phyloP scores from a whole-genome alignment of 92 coral and sea anemone species.

The Bergia puertoricense region DNA sequence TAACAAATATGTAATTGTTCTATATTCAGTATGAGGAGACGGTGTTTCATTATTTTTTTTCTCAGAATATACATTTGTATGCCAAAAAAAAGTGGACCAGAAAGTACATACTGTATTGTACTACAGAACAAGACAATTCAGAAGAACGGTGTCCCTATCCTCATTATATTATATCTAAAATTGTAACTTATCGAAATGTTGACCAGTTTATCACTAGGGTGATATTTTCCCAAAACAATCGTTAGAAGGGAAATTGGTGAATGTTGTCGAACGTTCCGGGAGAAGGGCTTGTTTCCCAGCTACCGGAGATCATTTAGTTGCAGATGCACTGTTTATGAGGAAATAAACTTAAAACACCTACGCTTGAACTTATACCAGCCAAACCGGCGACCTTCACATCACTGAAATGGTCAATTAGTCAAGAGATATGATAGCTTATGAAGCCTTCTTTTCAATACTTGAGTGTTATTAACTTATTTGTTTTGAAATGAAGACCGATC shows the following conservation, averaged over 20 bases:
- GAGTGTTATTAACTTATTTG: not conserved
- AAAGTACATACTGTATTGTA: too few species aligned
- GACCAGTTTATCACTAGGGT: too few species aligned
- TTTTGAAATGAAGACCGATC: not conserved
- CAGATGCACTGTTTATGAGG: not conserved
- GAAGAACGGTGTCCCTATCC: too few species aligned
- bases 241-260: not conserved
- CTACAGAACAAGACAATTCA: not conserved
- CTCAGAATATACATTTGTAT: not conserved
- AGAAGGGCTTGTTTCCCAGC: not conserved
- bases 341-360: not conserved
- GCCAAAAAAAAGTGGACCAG: not conserved
- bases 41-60: not conserved
- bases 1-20: too few species aligned
- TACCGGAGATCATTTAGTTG: not conserved
- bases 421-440: not conserved
- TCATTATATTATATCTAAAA: not conserved
- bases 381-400: slow-evolving; percentile 15
- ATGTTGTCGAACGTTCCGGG: not conserved
- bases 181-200: too few species aligned
- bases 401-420: not conserved
- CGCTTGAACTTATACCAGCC: not conserved
- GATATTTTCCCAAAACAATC: too few species aligned
- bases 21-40: not conserved
- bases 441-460: not conserved